phyloP scores from a whole-genome alignment of 2,888 invertebrate genomes.

The Pherbina coryleti region DNA sequence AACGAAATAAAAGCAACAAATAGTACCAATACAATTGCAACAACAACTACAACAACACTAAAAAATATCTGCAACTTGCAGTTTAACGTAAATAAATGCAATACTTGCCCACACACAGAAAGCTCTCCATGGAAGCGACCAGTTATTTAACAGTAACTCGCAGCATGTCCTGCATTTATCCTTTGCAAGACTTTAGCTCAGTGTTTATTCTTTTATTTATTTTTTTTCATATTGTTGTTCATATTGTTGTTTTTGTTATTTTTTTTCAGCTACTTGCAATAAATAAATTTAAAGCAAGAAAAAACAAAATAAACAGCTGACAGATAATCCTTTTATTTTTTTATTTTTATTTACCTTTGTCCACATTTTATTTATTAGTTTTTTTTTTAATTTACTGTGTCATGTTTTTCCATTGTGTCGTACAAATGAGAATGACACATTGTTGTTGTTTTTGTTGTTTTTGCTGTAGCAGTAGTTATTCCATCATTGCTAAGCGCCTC shows the following conservation, averaged over 20 bases:
- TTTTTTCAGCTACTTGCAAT: not conserved
- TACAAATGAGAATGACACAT: too few species aligned
- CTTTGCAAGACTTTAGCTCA: not conserved
- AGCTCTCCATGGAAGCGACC: not conserved
- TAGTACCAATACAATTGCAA: not conserved
- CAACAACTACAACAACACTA: not conserved
- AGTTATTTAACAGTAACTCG: not conserved
- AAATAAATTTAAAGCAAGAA: not conserved
- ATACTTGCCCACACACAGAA: not conserved
- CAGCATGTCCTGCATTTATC: not conserved
- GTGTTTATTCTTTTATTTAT: not conserved
- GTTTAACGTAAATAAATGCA: constrained; percentile 1
- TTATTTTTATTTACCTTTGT: not conserved
- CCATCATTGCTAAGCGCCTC: too few species aligned
- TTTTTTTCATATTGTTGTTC: not conserved
- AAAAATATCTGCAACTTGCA: not conserved
- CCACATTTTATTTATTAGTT: too few species aligned
- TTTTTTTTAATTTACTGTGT: too few species aligned
- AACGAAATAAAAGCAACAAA: not conserved
- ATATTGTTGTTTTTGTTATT: not conserved
- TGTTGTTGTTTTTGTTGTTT: too few species aligned
- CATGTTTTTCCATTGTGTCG: too few species aligned
- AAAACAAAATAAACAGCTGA: too few species aligned
- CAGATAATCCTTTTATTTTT: not conserved
- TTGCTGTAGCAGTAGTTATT: not conserved